Evolutionary conservation across 2,888 invertebrate species (phyloP), one percentile per base, ranked within the genome.

Genomic region (Holacanthella duospinosa): DNA sequence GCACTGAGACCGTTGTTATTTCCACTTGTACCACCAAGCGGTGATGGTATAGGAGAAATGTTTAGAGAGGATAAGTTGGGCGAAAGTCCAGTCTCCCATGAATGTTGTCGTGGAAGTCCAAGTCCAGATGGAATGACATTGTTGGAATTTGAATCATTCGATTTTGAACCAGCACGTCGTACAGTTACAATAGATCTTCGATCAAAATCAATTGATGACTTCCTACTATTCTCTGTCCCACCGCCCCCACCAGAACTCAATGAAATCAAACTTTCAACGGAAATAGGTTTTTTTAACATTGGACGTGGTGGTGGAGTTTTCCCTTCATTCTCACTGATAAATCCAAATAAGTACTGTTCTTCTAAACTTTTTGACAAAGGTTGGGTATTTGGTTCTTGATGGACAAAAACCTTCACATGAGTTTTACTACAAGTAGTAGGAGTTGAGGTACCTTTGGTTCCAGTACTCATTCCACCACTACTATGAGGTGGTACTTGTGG

Each of bases 211-310:
- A 74, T 70, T 28, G 74, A 74, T 0, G 82, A 82, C 1, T 82
- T 77, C 25, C 82, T 77, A 71, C 82, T 82, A 61, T 81, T 81
- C 0, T 77, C 78, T 12, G 78, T 78, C 26, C 28, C 59, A n/a
- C 66, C 65, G 53, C 65, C 67, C 9, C 66, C 65, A 48, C 65
- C 67, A 21, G 65, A 64, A 28, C 66, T 64, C 25, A 83, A 74
- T 29, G 82, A 71, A 29, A 73, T 73, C 27, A 75, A 66, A 66
- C 75, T 83, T 74, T 82, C 82, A 65, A 82, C 82, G 4, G 82
- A 82, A 1, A 77, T 77, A 29, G 80, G 77, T 60, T 80, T 71
- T 55, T 68, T 70, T 9, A 63, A 24, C 44, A 58, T 24, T 24
- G 36, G 19, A 21, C n/a, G 36, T 48, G 48, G 43, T 19, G 43